Evolutionary conservation across 2,888 invertebrate genomes (phyloP), one percentile per base, ranked within the genome.

Genomic region (Lithosia quadra): DNA sequence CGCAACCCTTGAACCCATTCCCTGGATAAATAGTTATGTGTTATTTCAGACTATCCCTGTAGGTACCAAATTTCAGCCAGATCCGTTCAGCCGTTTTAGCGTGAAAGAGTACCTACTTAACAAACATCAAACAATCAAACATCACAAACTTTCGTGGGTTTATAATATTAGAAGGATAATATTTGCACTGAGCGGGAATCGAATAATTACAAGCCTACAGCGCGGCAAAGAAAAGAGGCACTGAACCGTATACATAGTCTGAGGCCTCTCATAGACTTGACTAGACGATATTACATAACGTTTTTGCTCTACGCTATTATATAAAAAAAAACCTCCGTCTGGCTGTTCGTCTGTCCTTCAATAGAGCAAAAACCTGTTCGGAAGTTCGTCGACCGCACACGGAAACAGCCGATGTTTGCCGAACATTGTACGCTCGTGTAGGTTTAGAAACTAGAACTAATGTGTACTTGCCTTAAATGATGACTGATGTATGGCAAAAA

Each of bases 281-380:
- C 7, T 15, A 21, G 24, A n/a, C 58, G 15, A 15, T 15, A 33
- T 59, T 61, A 62, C 43, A 28, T 18, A 62, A 57, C 56, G 34
- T 60, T 60, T 53, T 66, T 66, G n/a, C 13, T 9, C 39, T 15
- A 56, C 24, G 28, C 21, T 13, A 36, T 24, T 56, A 61, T 28
- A 63, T 36, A 18, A 80, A 78, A 80, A 80, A 73, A 75, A 67
- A 72, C n/a, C 13, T 36, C 33, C 55, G 70, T 73, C 74, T 67
- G 66, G 21, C 15, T 11, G 73, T 74, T 62, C 56, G 68, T 63
- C 65, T 78, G 83, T 84, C 83, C 80, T 81, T 84, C 83, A 49
- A 62, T 65, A n/a, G 61, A 15, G 69, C 68, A 83, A 83, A 82
- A 82, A 84, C 73, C 39, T 33, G 28, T 53, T 22, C 8, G 57